Evolutionary conservation across 92 coral and sea anemone species (phyloP), one percentile per base, ranked within the genome.

Genomic region (Nematostella vectensis): DNA sequence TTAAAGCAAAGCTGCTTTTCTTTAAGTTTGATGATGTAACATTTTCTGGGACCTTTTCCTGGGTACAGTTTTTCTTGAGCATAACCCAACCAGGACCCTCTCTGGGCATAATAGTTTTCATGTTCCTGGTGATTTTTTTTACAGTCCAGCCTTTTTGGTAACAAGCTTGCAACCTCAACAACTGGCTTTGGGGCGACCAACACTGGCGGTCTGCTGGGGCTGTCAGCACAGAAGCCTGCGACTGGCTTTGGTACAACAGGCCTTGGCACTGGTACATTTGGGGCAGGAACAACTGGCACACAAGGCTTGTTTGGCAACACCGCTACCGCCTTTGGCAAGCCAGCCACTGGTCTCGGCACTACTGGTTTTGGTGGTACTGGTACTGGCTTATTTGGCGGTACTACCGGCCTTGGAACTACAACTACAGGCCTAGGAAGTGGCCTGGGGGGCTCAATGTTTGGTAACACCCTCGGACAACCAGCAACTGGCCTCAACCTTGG

Each of bases 151-250:
- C 27, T 76, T 33, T 69, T 62, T 30, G 48, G 21, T 49, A 47
- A 45, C 16, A 52, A 65, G 36, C 28, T 62, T 29, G 57, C 48
- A 15, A 48, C 63, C 11, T 56, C 20, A 0, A 26, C 48, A 8
- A 37, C 54, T 6, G 51, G 51, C 4, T 66, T 89, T 52, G 94
- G 83, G 1, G n/a, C 83, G 20, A 57, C 77, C 13, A 44, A 67
- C 43, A 48, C 87, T 3, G 81, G 88, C 27, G 57, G 89, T n/a
- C 43, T 89, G 27, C 84, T 89, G 73, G 96, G 94, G 23, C n/a
- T n/a, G n/a, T n/a, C n/a, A n/a, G 42, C 67, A 1, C 84, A 79
- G 69, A 85, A 78, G 55, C 53, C 85, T 27, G 57, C 72, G 29
- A 59, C 83, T 36, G 74, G 87, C 48, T 81, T 81, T 57, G 94